These are phyloP conservation scores for Erithacus rubecula DNA, from an alignment of 2,797 vertebrate genomes.

Conservation along the genomic window DNA sequence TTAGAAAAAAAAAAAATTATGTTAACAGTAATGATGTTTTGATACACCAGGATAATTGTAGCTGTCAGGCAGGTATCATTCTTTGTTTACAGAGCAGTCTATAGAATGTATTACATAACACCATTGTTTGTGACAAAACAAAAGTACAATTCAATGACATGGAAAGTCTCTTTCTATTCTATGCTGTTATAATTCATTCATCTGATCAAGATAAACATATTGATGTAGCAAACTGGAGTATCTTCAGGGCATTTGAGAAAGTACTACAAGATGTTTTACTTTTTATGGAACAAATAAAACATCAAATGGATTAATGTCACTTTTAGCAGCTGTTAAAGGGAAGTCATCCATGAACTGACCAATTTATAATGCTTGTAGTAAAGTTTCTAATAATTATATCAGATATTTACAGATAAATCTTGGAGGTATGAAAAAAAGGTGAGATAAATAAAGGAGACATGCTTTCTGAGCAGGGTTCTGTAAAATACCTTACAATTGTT, in stretches of 20 bases:
- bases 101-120: background rate
- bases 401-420: background rate
- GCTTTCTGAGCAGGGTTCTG: background rate
- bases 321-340: background rate
- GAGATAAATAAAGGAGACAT: background rate
- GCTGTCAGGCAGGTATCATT: background rate
- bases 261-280: background rate
- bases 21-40: background rate
- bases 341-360: background rate
- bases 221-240: background rate
- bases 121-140: background rate
- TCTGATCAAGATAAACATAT: background rate
- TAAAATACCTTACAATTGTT: background rate
- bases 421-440: background rate
- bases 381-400: background rate
- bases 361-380: background rate
- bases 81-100: background rate
- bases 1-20: background rate
- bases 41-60: background rate
- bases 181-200: background rate
- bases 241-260: background rate
- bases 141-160: background rate
- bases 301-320: background rate
- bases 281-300: background rate
- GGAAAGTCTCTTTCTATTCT: background rate